A percentile compares a stretch with the other conserved stretches of the same genome.
These are phyloP conservation scores for Rhodophaea formosa DNA, from an alignment of 2,888 invertebrate genomes.

Conservation along the genomic window DNA sequence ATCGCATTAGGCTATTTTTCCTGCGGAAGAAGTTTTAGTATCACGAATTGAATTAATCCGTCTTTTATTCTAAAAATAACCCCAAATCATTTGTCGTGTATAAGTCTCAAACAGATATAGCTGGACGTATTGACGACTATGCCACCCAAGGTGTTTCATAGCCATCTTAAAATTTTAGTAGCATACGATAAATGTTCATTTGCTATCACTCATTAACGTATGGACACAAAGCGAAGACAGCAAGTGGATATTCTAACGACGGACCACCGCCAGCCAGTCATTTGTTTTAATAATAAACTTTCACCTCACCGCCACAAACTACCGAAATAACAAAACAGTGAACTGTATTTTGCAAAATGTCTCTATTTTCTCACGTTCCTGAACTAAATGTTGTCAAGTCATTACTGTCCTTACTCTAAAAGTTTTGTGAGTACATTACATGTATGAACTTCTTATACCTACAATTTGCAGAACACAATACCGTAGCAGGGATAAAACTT, in stretches of 20 bases:
- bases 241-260: slow-evolving; percentile 65
- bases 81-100: too few species aligned
- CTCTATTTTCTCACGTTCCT: too few species aligned
- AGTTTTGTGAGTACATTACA: too few species aligned
- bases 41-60: too few species aligned
- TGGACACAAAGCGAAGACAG: slow-evolving; percentile 27
- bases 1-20: too few species aligned
- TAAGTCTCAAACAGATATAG: too few species aligned
- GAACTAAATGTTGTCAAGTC: too few species aligned
- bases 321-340: not conserved
- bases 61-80: too few species aligned
- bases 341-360: not conserved
- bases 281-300: slow-evolving; percentile 55
- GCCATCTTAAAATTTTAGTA: not conserved
- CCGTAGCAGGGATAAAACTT: too few species aligned
- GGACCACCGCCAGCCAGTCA: slow-evolving; percentile 56
- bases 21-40: too few species aligned
- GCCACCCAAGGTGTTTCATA: not conserved
- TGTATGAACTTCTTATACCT: not conserved
- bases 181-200: not conserved
- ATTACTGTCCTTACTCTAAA: too few species aligned
- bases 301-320: slow-evolving; percentile 28
- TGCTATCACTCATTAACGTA: not conserved
- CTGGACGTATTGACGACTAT: not conserved
- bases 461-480: not conserved